These are phyloP conservation scores for Apostichopus parvimensis DNA, from an alignment of 35 echinoderm and acorn worm genomes.

Conservation along the genomic window DNA sequence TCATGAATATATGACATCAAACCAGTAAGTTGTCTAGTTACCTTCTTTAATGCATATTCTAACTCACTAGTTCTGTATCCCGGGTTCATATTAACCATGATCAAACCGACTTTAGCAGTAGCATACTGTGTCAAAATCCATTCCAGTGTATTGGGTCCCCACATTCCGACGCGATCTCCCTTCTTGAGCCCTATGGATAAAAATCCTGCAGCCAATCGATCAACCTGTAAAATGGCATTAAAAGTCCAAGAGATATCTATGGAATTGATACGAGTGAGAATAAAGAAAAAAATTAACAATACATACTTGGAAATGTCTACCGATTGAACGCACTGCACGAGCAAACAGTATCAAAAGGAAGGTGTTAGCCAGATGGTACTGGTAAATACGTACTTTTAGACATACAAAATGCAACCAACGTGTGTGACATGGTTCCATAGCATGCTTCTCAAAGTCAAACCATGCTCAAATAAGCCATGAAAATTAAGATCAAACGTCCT, in stretches of 20 bases:
- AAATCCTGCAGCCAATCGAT: constrained; percentile 79
- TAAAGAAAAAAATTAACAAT: neutral
- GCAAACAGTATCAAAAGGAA: too few species aligned
- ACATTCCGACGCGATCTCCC: constrained; percentile 91
- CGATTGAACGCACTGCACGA: too few species aligned
- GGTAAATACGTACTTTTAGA: too few species aligned
- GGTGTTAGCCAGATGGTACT: too few species aligned
- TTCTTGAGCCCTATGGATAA: constrained; percentile 62
- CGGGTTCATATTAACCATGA: constrained; percentile 89
- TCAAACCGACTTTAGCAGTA: constrained; percentile 67
- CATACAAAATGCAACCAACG: too few species aligned
- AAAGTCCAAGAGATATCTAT: neutral
- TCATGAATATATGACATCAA: too few species aligned
- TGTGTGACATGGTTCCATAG: too few species aligned
- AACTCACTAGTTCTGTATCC: constrained; percentile 79
- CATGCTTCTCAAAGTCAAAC: too few species aligned
- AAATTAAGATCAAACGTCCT: too few species aligned
- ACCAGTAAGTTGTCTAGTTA: neutral
- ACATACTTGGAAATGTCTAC: neutral
- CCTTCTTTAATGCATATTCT: constrained; percentile 89
- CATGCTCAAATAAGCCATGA: too few species aligned
- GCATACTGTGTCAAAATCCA: constrained; percentile 89
- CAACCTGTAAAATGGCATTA: constrained; percentile 48
- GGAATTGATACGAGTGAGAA: neutral
- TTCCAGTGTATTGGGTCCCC: constrained; percentile 71